Evolutionary conservation across 2,113 vertebrate species (phyloP).

Genomic region (Aepyceros melampus): DNA sequence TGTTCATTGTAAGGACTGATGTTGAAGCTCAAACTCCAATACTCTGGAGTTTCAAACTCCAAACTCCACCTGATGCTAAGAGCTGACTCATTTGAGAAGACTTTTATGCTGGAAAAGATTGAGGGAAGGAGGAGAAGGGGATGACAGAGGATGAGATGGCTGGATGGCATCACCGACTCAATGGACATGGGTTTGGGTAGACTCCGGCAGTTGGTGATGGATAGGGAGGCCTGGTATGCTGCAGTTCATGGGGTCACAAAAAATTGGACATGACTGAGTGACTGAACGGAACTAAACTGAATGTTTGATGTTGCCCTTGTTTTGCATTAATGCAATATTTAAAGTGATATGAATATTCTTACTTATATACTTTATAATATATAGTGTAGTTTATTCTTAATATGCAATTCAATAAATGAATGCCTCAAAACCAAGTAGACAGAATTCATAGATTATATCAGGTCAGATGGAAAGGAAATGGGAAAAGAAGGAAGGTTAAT

Average conservation of each 20-base stretch:
- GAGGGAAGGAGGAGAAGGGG: background rate
- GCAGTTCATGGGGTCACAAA: rapidly evolving
- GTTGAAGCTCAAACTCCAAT: background rate
- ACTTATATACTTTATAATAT: background rate
- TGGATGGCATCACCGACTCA: background rate
- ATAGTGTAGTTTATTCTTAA: background rate
- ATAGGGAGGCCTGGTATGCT: background rate
- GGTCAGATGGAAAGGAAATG: background rate
- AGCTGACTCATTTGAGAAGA: background rate
- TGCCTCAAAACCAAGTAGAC: background rate
- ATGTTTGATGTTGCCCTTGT: background rate
- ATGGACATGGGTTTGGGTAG: background rate
- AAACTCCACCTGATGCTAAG: background rate
- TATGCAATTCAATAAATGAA: background rate
- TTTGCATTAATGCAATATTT: background rate
- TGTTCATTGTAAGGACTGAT: background rate
- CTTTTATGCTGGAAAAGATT: background rate
- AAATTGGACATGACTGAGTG: rapidly evolving
- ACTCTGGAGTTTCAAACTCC: background rate
- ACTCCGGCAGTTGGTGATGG: background rate
- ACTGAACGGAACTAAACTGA: background rate
- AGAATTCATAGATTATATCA: background rate
- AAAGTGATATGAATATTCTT: background rate
- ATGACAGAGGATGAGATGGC: background rate
- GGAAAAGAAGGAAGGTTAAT: background rate